Conservation (phyloP, 2,888 invertebrate genomes). For the Melinaea marsaeus region DNA sequence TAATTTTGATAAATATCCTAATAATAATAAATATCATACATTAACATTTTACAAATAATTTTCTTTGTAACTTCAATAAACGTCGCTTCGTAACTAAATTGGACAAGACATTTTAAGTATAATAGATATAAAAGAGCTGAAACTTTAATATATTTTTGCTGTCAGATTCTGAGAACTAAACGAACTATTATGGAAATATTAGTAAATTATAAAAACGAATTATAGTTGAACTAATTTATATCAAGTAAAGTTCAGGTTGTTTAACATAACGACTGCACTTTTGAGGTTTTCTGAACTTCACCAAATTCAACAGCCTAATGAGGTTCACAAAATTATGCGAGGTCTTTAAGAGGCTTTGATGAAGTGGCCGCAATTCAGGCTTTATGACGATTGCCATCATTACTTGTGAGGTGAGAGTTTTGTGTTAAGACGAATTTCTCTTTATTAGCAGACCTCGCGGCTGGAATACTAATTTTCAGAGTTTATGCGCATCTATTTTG, state of each 20-base stretch:
- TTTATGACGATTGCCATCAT: conserved; percentile 53
- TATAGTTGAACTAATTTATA: too few relatives aligned
- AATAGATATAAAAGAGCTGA: too few relatives aligned
- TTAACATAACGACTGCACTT: conserved; percentile 1
- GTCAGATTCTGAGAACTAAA: too few relatives aligned
- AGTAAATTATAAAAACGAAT: too few relatives aligned
- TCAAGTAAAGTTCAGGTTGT: not conserved
- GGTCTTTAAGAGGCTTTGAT: conserved; percentile 43
- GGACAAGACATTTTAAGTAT: too few relatives aligned
- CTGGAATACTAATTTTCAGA: conserved; percentile 14
- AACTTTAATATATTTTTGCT: too few relatives aligned
- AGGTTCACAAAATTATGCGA: conserved; percentile 49
- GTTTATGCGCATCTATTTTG: not conserved
- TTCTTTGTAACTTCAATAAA: too few relatives aligned
- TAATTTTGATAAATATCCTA: too few relatives aligned
- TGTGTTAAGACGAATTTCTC: conserved; percentile 22
- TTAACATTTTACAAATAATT: too few relatives aligned
- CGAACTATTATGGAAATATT: too few relatives aligned
- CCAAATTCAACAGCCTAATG: conserved; percentile 38
- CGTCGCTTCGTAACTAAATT: too few relatives aligned
- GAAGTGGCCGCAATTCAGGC: conserved; percentile 46
- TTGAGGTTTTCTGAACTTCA: conserved; percentile 18
- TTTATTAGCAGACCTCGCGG: conserved; percentile 18
- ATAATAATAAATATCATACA: too few relatives aligned
- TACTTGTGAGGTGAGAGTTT: conserved; percentile 32